phyloP scores from a whole-genome alignment of 2,797 vertebrate species.

The Dermochelys coriacea region DNA sequence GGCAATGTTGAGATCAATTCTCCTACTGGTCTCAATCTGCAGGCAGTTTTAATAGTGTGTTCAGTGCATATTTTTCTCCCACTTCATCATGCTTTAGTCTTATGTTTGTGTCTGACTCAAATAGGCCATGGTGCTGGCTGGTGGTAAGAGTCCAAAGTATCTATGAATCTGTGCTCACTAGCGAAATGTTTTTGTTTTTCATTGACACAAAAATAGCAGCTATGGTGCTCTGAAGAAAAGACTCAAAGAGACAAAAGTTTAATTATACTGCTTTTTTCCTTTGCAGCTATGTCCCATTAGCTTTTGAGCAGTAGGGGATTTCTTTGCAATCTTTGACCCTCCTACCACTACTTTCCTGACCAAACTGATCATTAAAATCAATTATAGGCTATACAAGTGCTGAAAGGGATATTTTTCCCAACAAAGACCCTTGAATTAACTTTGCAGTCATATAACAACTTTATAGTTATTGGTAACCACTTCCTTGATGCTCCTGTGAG shows the following conservation, averaged over 20 bases:
- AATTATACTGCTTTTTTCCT: constrained; percentile 70
- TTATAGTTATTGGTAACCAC: background rate
- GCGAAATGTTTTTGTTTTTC: constrained; percentile 28
- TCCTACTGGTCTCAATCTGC: background rate
- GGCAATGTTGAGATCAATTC: background rate
- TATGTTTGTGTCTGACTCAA: background rate
- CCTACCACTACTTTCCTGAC: constrained; percentile 53
- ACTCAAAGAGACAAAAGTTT: constrained; percentile 62
- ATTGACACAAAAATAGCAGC: constrained; percentile 40
- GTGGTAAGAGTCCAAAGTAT: background rate
- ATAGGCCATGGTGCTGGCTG: background rate
- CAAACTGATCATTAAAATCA: constrained; percentile 74
- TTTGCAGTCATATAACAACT: constrained; percentile 30
- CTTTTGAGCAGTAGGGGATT: constrained; percentile 42
- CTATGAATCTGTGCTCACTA: background rate
- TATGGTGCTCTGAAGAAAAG: constrained; percentile 29
- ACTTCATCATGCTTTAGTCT: background rate
- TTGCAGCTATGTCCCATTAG: constrained; percentile 74
- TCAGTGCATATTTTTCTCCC: background rate
- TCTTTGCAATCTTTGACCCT: constrained; percentile 71
- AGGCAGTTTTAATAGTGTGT: background rate
- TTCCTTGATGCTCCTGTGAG: background rate
- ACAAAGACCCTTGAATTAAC: constrained; percentile 64
- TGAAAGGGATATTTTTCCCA: constrained; percentile 49
- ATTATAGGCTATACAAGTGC: constrained; percentile 55